Conservation (phyloP, 2,888 invertebrate genomes). For the Campopleginae sp. region DNA sequence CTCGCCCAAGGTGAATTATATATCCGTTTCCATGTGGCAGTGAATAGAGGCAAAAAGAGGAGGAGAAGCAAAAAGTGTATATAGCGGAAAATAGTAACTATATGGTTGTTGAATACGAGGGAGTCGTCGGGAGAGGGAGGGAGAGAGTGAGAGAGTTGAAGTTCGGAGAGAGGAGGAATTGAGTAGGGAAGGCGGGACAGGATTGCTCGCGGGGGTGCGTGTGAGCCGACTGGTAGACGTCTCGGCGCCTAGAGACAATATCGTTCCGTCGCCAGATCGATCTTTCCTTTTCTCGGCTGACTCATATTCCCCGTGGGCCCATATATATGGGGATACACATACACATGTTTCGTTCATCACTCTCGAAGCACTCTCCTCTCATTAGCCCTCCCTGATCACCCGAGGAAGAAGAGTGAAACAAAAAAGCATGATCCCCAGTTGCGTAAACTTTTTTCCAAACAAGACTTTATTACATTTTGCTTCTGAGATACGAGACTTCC, state of each 20-base stretch:
- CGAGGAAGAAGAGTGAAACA: conserved; percentile 7
- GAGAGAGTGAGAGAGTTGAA: conserved; percentile 18
- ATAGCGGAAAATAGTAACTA: not conserved
- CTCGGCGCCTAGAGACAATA: conserved; percentile 82
- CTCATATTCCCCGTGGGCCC: conserved; percentile 75
- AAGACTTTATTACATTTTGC: conserved; percentile 34
- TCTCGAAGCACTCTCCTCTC: conserved; percentile 58
- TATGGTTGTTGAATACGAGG: conserved; percentile 17
- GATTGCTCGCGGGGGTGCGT: conserved; percentile 64
- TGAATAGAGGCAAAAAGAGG: not conserved
- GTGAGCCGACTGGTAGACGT: conserved; percentile 81
- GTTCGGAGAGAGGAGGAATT: conserved; percentile 36
- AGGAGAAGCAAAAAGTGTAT: not conserved
- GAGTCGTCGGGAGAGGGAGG: conserved; percentile 4
- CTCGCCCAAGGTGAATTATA: conserved; percentile 74
- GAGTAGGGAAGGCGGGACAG: conserved; percentile 62
- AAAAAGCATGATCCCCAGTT: conserved; percentile 12
- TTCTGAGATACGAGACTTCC: conserved; percentile 20
- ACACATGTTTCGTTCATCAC: conserved; percentile 39
- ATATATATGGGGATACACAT: not conserved
- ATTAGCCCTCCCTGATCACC: conserved; percentile 43
- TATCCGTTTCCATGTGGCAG: conserved; percentile 64
- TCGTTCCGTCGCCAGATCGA: conserved; percentile 82
- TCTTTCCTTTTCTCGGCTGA: conserved; percentile 79
- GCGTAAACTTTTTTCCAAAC: conserved; percentile 39